Evolutionary conservation across 2,888 invertebrate species (phyloP).

Genomic region (Dolichopus griseipennis): DNA sequence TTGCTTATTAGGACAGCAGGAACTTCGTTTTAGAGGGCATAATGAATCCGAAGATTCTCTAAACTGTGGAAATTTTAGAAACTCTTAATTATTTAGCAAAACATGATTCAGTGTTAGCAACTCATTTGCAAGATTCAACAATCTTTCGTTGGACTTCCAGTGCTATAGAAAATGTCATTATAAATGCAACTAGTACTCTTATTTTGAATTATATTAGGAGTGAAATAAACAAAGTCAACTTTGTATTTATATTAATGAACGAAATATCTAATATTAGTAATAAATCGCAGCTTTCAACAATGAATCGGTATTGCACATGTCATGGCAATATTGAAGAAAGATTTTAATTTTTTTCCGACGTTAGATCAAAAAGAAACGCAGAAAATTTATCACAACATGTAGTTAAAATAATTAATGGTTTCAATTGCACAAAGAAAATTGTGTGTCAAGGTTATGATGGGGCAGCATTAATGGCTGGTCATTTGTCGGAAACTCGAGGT

Average conservation of each 20-base stretch:
- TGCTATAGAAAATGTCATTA: too few relatives aligned
- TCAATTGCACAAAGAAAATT: neutral
- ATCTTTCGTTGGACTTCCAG: too few relatives aligned
- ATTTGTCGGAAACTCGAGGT: neutral
- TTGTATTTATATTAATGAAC: neutral
- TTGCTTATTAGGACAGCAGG: too few relatives aligned
- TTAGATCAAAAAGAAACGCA: neutral
- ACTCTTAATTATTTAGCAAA: too few relatives aligned
- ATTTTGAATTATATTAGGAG: too few relatives aligned
- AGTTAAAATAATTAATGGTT: neutral
- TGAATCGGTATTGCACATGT: neutral
- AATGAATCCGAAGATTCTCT: too few relatives aligned
- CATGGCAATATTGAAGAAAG: slow-evolving; percentile 4
- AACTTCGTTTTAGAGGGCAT: too few relatives aligned
- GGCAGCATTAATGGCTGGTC: neutral
- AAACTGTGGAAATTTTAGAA: too few relatives aligned
- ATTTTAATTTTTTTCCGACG: slow-evolving; percentile 8
- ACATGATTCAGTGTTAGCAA: too few relatives aligned
- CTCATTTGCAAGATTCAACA: too few relatives aligned
- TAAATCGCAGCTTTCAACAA: slow-evolving; percentile 1
- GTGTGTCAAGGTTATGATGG: slow-evolving; percentile 7
- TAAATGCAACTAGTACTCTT: too few relatives aligned
- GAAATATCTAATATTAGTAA: neutral
- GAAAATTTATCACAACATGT: neutral
- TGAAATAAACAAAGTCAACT: slow-evolving; percentile 3